Evolutionary conservation across 30 jellyfish, hydroid and myxozoan species (phyloP).

Genomic region (Phacellophora camtschatica): DNA sequence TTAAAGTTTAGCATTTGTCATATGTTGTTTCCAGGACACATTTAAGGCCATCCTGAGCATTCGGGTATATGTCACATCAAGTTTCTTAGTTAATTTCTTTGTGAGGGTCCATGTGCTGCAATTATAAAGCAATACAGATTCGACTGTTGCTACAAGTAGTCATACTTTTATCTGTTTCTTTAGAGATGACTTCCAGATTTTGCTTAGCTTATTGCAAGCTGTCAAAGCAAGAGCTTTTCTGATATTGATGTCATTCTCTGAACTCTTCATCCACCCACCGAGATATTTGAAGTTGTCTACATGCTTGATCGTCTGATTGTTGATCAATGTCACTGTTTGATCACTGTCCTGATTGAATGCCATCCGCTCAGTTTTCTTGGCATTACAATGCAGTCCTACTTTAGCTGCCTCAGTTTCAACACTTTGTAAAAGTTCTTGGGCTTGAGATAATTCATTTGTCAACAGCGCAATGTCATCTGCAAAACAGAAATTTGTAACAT

Average conservation of each 20-base stretch:
- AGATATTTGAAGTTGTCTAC: slow-evolving; percentile 21
- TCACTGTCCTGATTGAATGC: not conserved
- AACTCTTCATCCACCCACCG: slow-evolving; percentile 10
- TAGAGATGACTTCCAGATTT: slow-evolving; percentile 4
- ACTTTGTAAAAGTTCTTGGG: not conserved
- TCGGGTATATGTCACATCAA: not conserved
- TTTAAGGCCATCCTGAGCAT: slow-evolving; percentile 5
- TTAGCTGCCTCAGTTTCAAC: not conserved
- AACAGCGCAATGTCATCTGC: slow-evolving; percentile 2
- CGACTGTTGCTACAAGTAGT: slow-evolving; percentile 13
- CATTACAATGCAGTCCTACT: slow-evolving; percentile 13
- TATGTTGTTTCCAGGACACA: too few relatives aligned
- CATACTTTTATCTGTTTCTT: not conserved
- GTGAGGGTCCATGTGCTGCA: slow-evolving; percentile 16
- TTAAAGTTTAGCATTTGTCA: not conserved
- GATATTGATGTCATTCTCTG: not conserved
- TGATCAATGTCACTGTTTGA: not conserved
- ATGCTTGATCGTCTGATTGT: not conserved
- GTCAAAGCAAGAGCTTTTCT: slow-evolving; percentile 10
- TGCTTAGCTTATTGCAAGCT: not conserved
- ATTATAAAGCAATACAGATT: slow-evolving; percentile 23
- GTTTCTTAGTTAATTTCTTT: too few relatives aligned
- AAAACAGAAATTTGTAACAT: not conserved
- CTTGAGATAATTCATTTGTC: not conserved
- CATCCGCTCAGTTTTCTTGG: not conserved